Percentiles rank a stretch among this genome's conserved stretches.
These are phyloP conservation scores for Eretmocerus hayati DNA, from an alignment of 2,888 invertebrate species.

Conservation along the genomic window DNA sequence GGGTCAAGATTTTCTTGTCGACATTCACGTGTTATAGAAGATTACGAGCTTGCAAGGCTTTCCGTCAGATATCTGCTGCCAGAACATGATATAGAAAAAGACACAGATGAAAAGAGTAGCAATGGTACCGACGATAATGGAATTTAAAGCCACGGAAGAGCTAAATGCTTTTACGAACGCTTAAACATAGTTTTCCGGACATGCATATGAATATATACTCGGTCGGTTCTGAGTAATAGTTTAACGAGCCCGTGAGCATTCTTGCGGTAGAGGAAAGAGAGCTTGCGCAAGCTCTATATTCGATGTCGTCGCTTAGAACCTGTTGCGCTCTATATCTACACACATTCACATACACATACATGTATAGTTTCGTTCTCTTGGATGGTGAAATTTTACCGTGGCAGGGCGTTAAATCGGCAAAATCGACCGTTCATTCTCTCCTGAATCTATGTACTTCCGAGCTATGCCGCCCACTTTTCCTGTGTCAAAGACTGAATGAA, in stretches of 20 bases:
- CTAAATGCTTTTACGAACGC: conserved; percentile 23
- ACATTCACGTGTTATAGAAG: too few relatives aligned
- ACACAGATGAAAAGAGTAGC: conserved; percentile 3
- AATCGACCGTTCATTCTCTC: not conserved
- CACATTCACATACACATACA: too few relatives aligned
- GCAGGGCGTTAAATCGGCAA: too few relatives aligned
- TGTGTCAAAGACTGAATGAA: conserved; percentile 8
- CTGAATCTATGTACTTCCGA: not conserved
- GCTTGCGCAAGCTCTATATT: too few relatives aligned
- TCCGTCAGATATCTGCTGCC: too few relatives aligned
- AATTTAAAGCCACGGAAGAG: conserved; percentile 28
- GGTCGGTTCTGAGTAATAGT: conserved; percentile 31
- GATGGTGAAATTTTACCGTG: too few relatives aligned
- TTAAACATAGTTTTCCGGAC: conserved; percentile 24
- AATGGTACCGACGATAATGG: conserved; percentile 30
- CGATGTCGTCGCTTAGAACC: too few relatives aligned
- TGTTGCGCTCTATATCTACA: too few relatives aligned
- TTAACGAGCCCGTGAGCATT: conserved; percentile 39
- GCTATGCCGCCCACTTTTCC: not conserved
- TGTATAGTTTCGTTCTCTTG: too few relatives aligned
- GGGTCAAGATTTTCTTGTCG: too few relatives aligned
- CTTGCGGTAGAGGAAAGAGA: too few relatives aligned
- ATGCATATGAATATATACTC: conserved; percentile 32
- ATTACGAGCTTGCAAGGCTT: too few relatives aligned
- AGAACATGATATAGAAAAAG: not conserved